phyloP scores from a whole-genome alignment of 2,113 vertebrate genomes.

The Eudyptes chrysolophus region DNA sequence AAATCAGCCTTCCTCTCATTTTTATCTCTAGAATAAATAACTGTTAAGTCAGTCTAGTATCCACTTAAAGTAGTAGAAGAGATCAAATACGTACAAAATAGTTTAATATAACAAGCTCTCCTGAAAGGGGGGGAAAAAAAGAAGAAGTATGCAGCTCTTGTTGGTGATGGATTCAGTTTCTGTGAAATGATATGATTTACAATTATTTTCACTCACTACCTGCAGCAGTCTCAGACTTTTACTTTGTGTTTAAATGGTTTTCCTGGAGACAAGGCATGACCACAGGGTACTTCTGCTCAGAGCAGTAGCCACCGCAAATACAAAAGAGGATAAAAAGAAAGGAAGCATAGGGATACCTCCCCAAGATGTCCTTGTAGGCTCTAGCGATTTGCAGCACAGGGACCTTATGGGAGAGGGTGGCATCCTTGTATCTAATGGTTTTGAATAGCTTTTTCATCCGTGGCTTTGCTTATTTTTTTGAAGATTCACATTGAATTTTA shows the following conservation, averaged over 20 bases:
- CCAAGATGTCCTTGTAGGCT: not conserved
- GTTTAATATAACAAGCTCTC: not conserved
- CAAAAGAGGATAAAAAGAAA: not conserved
- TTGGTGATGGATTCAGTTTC: not conserved
- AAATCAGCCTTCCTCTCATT: not conserved
- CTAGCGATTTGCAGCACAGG: not conserved
- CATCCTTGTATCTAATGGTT: not conserved
- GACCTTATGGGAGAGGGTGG: not conserved
- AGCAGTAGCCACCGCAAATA: not conserved
- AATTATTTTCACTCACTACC: not conserved
- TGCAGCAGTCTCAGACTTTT: not conserved
- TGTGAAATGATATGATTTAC: not conserved
- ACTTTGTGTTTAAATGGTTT: not conserved
- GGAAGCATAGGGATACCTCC: not conserved
- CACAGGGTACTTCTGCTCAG: not conserved
- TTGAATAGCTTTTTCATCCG: not conserved
- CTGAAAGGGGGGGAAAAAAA: not conserved
- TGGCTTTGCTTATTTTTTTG: not conserved
- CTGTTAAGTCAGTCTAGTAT: not conserved
- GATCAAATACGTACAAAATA: not conserved
- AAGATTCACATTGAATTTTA: not conserved
- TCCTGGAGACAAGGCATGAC: not conserved
- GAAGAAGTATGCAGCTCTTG: not conserved
- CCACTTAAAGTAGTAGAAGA: not conserved
- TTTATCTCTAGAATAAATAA: slow-evolving; percentile 1